phyloP scores from a whole-genome alignment of 2,797 vertebrate genomes.

The Crossoptilon crossoptilon region DNA sequence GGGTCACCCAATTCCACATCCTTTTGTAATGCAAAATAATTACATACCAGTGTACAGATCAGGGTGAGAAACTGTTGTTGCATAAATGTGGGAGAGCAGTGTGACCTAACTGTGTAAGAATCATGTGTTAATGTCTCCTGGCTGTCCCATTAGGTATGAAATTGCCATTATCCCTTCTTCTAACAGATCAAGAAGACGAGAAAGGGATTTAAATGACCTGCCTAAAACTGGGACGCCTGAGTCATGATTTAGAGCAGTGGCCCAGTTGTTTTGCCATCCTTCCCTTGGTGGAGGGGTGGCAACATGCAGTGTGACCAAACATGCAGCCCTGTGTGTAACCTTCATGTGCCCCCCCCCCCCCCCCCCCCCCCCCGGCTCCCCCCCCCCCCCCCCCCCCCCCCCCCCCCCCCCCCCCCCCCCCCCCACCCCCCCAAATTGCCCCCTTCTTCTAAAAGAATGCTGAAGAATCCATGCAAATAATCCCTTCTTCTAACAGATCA shows the following conservation, averaged over 20 bases:
- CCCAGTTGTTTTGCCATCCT: not conserved
- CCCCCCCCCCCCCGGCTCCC: too few relatives aligned
- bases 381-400: too few relatives aligned
- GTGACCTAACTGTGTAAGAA: not conserved
- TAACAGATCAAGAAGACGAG: not conserved
- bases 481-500: not conserved
- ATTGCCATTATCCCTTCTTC: not conserved
- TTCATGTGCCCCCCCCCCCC: too few relatives aligned
- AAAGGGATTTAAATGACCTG: not conserved
- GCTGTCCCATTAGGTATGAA: not conserved
- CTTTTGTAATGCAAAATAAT: not conserved
- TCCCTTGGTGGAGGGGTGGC: not conserved
- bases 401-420: too few relatives aligned
- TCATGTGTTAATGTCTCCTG: not conserved
- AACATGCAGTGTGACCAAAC: fast-evolving
- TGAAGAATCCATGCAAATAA: too few relatives aligned
- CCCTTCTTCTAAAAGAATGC: too few relatives aligned
- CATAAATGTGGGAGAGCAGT: not conserved
- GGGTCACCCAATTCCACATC: not conserved
- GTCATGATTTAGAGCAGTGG: not conserved
- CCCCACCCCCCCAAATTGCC: too few relatives aligned
- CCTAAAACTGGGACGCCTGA: not conserved
- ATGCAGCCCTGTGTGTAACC: too few relatives aligned
- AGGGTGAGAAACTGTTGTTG: not conserved
- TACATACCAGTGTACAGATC: not conserved